These are phyloP conservation scores for Meriones unguiculatus DNA, from an alignment of 2,113 vertebrate species.

Conservation along the genomic window DNA sequence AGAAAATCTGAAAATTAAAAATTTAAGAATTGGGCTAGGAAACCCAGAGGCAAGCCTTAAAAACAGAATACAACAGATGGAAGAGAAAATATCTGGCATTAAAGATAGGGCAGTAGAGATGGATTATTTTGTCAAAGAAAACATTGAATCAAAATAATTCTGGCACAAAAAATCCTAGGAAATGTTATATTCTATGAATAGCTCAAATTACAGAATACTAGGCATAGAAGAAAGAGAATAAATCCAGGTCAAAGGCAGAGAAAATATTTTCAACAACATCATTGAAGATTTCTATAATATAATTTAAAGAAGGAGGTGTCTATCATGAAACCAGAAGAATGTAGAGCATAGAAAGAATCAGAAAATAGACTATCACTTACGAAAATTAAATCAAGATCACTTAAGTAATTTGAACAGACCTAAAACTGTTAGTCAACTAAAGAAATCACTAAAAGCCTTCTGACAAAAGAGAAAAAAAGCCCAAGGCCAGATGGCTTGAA, in stretches of 20 bases:
- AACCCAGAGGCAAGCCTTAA: neutral
- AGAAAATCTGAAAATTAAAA: neutral
- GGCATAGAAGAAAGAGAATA: neutral
- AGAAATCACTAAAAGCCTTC: neutral
- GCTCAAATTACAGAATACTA: neutral
- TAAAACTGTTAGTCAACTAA: neutral
- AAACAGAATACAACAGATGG: neutral
- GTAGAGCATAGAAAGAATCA: neutral
- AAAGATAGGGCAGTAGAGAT: neutral
- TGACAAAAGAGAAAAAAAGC: neutral
- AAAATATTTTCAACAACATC: neutral
- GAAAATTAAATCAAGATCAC: neutral
- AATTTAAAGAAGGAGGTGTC: neutral
- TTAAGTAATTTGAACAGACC: neutral
- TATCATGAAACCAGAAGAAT: neutral
- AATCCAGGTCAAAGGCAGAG: neutral
- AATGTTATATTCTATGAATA: neutral
- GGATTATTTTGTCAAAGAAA: neutral
- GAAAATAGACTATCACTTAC: neutral
- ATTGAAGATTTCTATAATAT: neutral
- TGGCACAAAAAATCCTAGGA: neutral
- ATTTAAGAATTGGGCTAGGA: neutral
- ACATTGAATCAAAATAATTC: neutral
- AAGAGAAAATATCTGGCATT: neutral
- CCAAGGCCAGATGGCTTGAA: neutral